phyloP scores from a whole-genome alignment of 2,113 vertebrate genomes.

The Epinephelus lanceolatus region DNA sequence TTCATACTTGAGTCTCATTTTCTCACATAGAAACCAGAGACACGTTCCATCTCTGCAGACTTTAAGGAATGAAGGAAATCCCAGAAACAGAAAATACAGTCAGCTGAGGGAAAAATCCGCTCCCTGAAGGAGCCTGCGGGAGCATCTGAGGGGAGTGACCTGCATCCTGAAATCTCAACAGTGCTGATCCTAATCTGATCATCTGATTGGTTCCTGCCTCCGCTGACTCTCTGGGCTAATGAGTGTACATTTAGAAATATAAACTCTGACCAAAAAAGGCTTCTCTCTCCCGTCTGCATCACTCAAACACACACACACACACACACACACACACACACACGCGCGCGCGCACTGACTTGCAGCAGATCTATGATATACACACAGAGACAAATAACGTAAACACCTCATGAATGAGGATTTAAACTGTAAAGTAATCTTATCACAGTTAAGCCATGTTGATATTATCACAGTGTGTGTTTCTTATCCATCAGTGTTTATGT shows the following conservation, averaged over 20 bases:
- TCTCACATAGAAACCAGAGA: too few species aligned
- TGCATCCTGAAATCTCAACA: background rate
- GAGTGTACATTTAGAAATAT: conserved; percentile 10
- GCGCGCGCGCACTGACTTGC: background rate
- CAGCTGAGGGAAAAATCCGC: too few species aligned
- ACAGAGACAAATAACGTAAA: background rate
- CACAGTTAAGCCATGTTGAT: background rate
- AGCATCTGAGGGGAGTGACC: background rate
- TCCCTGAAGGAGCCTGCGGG: too few species aligned
- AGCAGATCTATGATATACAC: conserved; percentile 8
- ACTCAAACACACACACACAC: background rate
- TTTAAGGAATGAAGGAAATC: too few species aligned
- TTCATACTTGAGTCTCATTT: too few species aligned
- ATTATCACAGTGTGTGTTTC: background rate
- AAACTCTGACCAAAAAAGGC: conserved; percentile 59
- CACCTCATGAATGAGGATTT: background rate
- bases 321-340: background rate
- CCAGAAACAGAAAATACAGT: too few species aligned
- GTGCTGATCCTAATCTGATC: conserved; percentile 15
- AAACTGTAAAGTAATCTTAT: background rate
- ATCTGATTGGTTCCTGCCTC: conserved; percentile 14
- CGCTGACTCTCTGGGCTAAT: background rate
- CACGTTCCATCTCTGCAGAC: too few species aligned
- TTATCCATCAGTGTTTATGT: background rate
- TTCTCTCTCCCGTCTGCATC: background rate